phyloP scores from a whole-genome alignment of 2,888 invertebrate genomes.

The Cataglyphis albicans region DNA sequence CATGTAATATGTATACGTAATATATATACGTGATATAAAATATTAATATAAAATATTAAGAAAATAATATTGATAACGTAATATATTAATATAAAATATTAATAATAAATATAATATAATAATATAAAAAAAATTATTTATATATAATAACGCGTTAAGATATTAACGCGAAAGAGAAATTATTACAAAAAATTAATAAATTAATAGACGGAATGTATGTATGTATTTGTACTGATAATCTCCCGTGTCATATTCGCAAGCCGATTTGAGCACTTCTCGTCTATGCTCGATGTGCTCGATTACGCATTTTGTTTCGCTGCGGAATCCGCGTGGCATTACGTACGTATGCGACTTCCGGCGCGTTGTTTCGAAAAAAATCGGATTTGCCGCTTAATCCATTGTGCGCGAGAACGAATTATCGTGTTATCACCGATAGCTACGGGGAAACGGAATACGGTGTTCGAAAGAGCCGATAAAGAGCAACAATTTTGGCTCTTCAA shows the following conservation, averaged over 20 bases:
- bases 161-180: neutral
- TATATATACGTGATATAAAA: neutral
- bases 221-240: neutral
- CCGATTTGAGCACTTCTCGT: slow-evolving; percentile 46
- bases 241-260: neutral
- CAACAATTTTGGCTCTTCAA: slow-evolving; percentile 2
- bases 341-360: slow-evolving; percentile 68
- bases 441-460: neutral
- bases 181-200: neutral
- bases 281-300: slow-evolving; percentile 60
- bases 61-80: too few relatives aligned
- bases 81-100: neutral
- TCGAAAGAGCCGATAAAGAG: slow-evolving; percentile 27
- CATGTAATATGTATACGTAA: neutral
- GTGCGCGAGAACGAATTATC: slow-evolving; percentile 68
- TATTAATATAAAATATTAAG: neutral
- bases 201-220: neutral
- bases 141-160: neutral
- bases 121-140: neutral
- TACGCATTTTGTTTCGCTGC: slow-evolving; percentile 61
- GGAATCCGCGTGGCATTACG: slow-evolving; percentile 52
- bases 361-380: slow-evolving; percentile 74
- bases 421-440: slow-evolving; percentile 57
- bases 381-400: slow-evolving; percentile 69
- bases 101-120: neutral